These are phyloP conservation scores for Agrypnus murinus DNA, from an alignment of 2,888 invertebrate species.

Conservation along the genomic window DNA sequence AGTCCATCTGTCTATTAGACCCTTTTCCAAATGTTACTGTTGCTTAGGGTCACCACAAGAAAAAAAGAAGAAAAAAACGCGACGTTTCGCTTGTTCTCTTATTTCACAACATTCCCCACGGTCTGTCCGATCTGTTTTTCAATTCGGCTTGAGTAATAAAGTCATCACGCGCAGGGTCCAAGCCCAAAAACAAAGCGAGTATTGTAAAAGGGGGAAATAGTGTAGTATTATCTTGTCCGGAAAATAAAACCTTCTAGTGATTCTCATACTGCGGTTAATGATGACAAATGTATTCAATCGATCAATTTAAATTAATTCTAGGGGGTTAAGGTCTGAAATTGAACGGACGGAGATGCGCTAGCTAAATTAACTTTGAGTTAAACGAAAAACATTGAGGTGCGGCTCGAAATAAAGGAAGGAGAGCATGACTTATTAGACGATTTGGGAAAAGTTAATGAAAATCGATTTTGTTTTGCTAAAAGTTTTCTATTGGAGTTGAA, in stretches of 20 bases:
- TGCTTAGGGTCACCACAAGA: not conserved
- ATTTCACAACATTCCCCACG: not conserved
- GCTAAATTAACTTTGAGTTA: constrained; percentile 18
- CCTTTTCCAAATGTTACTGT: not conserved
- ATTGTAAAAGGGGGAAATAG: constrained; percentile 8
- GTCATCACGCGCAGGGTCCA: constrained; percentile 9
- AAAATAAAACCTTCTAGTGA: constrained; percentile 1
- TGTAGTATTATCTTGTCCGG: constrained; percentile 7
- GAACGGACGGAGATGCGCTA: constrained; percentile 14
- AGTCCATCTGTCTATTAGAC: constrained; percentile 1
- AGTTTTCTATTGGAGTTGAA: no score
- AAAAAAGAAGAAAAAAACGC: not conserved
- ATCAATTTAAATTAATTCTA: constrained; percentile 24
- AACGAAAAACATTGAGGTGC: constrained; percentile 15
- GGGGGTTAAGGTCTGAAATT: not conserved
- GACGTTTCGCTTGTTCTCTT: constrained; percentile 9
- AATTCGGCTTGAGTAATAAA: constrained; percentile 13
- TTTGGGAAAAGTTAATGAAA: constrained; percentile 18
- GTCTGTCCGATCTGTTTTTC: constrained; percentile 17
- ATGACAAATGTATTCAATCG: constrained; percentile 28
- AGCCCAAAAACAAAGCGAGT: not conserved
- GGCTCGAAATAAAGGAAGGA: not conserved
- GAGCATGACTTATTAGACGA: constrained; percentile 17
- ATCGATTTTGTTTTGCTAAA: not conserved
- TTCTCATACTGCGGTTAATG: constrained; percentile 6